phyloP scores from a whole-genome alignment of 2,888 invertebrate genomes.

The Rhagophthalmus giganteus region DNA sequence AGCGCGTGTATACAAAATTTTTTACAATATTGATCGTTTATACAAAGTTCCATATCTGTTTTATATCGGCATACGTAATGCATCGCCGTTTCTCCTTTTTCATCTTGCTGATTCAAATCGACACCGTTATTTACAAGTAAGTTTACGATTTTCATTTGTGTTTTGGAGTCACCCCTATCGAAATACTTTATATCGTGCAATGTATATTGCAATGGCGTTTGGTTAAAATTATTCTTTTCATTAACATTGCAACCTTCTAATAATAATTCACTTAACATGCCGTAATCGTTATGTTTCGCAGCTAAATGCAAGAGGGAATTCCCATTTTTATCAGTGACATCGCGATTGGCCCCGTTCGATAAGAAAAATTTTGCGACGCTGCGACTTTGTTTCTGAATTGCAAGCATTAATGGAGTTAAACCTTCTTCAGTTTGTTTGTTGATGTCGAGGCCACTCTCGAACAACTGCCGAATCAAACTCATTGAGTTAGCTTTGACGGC shows the following conservation, averaged over 20 bases:
- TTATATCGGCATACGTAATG: too few species aligned
- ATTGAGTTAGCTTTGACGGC: background rate
- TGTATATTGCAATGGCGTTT: background rate
- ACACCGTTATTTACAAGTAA: background rate
- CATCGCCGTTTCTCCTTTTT: background rate
- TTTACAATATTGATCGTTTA: too few species aligned
- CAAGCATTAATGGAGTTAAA: background rate
- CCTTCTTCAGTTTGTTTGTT: constrained; percentile 1
- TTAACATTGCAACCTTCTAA: background rate
- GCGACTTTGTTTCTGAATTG: background rate
- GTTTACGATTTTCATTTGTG: background rate
- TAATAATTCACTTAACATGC: background rate
- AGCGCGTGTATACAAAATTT: too few species aligned
- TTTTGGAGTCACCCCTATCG: background rate
- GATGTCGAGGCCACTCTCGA: background rate
- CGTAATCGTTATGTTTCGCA: background rate
- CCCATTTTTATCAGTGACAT: background rate
- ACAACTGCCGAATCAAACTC: background rate
- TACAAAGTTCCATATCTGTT: too few species aligned
- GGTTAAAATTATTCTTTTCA: background rate
- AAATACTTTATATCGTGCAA: background rate
- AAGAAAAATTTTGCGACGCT: background rate
- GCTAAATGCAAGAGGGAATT: background rate
- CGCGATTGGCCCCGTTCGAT: background rate
- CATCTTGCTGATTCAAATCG: background rate